phyloP scores from a whole-genome alignment of 2,113 vertebrate genomes.

The Etheostoma spectabile region DNA sequence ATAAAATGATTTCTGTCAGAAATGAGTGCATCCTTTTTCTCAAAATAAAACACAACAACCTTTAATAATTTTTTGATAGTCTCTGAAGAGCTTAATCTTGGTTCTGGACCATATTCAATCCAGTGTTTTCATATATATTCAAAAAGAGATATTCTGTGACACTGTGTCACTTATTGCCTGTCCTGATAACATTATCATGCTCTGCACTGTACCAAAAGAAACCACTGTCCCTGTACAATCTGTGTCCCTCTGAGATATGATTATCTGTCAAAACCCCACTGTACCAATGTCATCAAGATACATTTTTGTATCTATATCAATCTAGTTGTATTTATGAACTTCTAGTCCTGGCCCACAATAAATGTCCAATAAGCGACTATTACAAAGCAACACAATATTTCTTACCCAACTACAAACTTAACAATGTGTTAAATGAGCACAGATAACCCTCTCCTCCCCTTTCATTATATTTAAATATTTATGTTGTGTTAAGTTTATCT shows the following conservation, averaged over 20 bases:
- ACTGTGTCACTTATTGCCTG: not conserved
- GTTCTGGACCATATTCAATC: too few relatives aligned
- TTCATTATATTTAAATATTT: conserved; percentile 21
- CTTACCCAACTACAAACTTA: not conserved
- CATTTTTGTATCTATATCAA: not conserved
- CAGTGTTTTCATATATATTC: not conserved
- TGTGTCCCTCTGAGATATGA: not conserved
- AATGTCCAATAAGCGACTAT: not conserved
- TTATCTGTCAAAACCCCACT: not conserved
- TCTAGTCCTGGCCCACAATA: not conserved
- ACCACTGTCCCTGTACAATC: not conserved
- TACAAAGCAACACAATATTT: not conserved
- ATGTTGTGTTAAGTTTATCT: conserved; percentile 11
- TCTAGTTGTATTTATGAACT: not conserved
- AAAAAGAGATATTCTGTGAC: not conserved
- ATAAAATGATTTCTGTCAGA: not conserved
- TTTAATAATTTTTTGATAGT: not conserved
- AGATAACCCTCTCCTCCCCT: not conserved
- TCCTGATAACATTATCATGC: not conserved
- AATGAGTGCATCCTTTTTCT: not conserved
- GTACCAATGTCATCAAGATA: not conserved
- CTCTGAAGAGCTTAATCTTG: not conserved
- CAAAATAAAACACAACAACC: not conserved
- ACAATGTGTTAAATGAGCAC: not conserved
- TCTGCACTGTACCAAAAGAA: not conserved